phyloP scores from a whole-genome alignment of 2,113 vertebrate genomes.

The Cygnus buccinator region DNA sequence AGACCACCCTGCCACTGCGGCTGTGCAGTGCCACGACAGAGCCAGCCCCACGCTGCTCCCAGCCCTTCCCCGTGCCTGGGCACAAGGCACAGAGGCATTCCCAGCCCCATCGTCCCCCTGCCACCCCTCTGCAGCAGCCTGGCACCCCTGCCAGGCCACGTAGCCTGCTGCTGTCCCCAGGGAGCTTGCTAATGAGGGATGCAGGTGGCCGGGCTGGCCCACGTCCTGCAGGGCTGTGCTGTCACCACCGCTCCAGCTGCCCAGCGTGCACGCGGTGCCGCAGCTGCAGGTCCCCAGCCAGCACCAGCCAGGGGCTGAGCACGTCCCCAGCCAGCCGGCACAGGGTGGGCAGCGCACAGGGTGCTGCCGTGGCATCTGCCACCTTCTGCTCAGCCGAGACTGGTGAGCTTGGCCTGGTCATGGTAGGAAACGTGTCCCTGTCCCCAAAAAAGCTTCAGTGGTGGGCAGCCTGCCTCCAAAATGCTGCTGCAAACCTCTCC shows the following conservation, averaged over 20 bases:
- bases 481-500: neutral
- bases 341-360: neutral
- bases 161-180: rapidly evolving
- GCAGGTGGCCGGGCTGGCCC: rapidly evolving
- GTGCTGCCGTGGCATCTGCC: neutral
- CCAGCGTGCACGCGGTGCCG: rapidly evolving
- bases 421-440: neutral
- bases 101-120: neutral
- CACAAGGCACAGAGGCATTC: neutral
- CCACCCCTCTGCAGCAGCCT: neutral
- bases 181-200: neutral
- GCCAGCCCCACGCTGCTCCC: neutral
- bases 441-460: neutral
- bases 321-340: neutral
- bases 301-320: rapidly evolving
- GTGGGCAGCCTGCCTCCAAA: neutral
- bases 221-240: neutral
- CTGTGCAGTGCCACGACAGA: neutral
- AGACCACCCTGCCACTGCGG: neutral
- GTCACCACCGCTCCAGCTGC: rapidly evolving
- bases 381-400: neutral
- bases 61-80: neutral
- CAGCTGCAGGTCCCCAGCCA: neutral
- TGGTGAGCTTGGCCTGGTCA: neutral
- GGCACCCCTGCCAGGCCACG: neutral